A percentile compares a stretch with the other conserved stretches of the same genome.
Conservation (phyloP, 2,888 invertebrate species). For the Yponomeuta malinellus region DNA sequence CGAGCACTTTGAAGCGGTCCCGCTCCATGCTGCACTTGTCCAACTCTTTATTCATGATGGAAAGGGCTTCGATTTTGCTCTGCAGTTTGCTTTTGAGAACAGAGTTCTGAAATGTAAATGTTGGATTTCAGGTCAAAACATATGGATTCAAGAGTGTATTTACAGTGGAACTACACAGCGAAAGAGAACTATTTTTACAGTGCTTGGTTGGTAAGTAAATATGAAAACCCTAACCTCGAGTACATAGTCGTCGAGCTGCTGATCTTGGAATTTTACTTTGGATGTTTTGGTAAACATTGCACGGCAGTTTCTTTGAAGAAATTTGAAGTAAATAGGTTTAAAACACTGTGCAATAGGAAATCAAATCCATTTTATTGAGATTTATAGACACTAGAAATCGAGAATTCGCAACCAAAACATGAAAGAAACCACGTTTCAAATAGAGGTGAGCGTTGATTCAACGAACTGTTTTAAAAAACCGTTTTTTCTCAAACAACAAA, state of each 20-base stretch:
- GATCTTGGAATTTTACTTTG: conserved; percentile 67
- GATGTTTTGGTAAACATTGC: conserved; percentile 45
- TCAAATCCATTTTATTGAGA: background rate
- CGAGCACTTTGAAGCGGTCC: conserved; percentile 87
- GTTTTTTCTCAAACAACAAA: too few relatives aligned
- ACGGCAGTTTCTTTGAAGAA: too few relatives aligned
- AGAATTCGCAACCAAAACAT: conserved; percentile 4
- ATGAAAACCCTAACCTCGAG: conserved; percentile 33
- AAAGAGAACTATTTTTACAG: background rate
- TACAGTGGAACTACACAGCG: background rate
- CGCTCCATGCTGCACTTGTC: conserved; percentile 86
- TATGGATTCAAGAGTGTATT: background rate
- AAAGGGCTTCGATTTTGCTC: conserved; percentile 87
- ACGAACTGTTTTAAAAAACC: too few relatives aligned
- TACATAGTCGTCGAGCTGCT: conserved; percentile 63
- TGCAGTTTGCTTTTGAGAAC: conserved; percentile 83
- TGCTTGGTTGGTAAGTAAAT: background rate
- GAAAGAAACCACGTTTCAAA: background rate
- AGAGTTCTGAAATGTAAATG: conserved; percentile 63
- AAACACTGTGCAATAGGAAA: background rate
- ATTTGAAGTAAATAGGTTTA: too few relatives aligned
- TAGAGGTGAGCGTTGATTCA: too few relatives aligned
- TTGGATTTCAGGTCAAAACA: background rate
- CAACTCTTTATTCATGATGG: conserved; percentile 85
- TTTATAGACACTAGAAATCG: background rate